Percentiles rank a stretch among this genome's conserved stretches.
These are phyloP conservation scores for Lutjanus campechanus DNA, from an alignment of 2,797 vertebrate species.

Conservation along the genomic window DNA sequence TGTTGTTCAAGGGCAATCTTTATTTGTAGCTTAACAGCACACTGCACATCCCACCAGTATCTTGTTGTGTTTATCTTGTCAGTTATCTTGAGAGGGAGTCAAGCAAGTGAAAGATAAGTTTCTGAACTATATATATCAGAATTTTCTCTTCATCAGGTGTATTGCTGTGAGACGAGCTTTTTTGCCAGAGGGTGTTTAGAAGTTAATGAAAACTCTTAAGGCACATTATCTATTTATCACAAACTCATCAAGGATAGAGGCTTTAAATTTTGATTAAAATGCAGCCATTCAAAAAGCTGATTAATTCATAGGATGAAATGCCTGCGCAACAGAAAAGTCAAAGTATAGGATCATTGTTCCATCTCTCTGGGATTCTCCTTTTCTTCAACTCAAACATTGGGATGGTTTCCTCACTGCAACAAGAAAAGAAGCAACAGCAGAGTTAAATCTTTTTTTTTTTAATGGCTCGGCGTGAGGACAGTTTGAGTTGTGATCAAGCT, in stretches of 20 bases:
- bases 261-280: constrained; percentile 24
- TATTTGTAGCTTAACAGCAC: constrained; percentile 12
- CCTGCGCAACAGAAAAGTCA: neutral
- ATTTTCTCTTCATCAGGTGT: neutral
- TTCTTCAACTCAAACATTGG: neutral
- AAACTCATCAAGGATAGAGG: constrained; percentile 23
- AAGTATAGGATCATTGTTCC: neutral
- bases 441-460: constrained; percentile 16
- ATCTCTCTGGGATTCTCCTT: neutral
- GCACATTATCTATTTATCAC: constrained; percentile 27
- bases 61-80: neutral
- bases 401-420: neutral
- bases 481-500: constrained; percentile 51
- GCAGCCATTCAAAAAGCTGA: constrained; percentile 4
- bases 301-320: constrained; percentile 4
- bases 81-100: constrained; percentile 20
- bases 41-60: constrained; percentile 7
- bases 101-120: neutral
- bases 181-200: constrained; percentile 11
- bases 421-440: neutral
- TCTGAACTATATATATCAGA: neutral
- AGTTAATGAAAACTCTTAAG: constrained; percentile 30
- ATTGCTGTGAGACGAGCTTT: neutral
- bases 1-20: constrained; percentile 31
- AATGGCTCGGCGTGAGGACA: constrained; percentile 11